Evolutionary conservation across 2,797 vertebrate species (phyloP).

Genomic region (Anguilla anguilla): DNA sequence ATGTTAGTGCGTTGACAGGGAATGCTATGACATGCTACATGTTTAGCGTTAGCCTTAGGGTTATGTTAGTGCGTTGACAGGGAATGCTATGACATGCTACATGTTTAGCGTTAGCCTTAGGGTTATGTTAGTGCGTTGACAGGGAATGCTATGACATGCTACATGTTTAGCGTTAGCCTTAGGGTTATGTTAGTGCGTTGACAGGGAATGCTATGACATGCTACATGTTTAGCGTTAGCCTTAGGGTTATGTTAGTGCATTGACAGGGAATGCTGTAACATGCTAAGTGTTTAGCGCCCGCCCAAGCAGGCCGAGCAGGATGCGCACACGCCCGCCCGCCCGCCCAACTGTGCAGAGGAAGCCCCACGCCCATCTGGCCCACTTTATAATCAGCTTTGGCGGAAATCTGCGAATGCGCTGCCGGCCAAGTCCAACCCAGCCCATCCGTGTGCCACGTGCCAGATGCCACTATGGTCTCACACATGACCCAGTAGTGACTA

Average conservation of each 20-base stretch:
- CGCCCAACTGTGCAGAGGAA: neutral
- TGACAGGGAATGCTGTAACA: neutral
- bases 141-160: too few species aligned
- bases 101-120: neutral
- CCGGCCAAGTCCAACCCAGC: neutral
- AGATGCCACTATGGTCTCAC: neutral
- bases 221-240: neutral
- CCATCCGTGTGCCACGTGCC: neutral
- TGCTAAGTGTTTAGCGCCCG: neutral
- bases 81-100: too few species aligned
- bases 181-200: too few species aligned
- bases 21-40: too few species aligned
- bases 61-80: neutral
- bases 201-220: too few species aligned
- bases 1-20: too few species aligned
- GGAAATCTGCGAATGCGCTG: neutral
- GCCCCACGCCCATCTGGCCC: constrained; percentile 60
- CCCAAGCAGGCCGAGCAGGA: neutral
- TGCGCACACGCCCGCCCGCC: neutral
- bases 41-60: neutral
- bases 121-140: too few species aligned
- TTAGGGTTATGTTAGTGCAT: too few species aligned
- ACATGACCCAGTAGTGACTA: neutral
- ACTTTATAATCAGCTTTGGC: constrained; percentile 46
- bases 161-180: too few species aligned